phyloP scores from a whole-genome alignment of 2,797 vertebrate genomes.

The Synaphobranchus kaupii region DNA sequence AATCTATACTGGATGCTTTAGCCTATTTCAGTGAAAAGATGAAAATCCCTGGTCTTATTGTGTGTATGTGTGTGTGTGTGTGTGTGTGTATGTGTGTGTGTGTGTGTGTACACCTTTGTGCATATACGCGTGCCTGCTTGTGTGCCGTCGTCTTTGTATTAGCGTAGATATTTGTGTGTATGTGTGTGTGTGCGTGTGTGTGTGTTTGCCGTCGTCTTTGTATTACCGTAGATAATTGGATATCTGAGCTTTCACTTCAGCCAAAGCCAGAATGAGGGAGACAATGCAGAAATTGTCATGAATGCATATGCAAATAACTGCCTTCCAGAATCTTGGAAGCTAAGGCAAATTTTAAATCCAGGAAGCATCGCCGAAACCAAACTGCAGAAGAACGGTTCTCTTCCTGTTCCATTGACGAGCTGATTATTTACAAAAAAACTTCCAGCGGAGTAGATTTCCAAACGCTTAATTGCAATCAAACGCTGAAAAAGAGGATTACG shows the following conservation, averaged over 20 bases:
- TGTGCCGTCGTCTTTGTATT: not conserved
- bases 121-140: not conserved
- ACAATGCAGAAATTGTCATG: not conserved
- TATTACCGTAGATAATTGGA: not conserved
- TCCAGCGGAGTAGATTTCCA: conserved; percentile 14
- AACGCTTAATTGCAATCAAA: conserved; percentile 30
- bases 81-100: not conserved
- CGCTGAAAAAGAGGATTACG: conserved; percentile 25
- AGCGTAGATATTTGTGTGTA: not conserved
- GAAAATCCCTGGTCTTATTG: not conserved
- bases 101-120: not conserved
- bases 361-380: not conserved
- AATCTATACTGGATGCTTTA: not conserved
- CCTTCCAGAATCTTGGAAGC: not conserved
- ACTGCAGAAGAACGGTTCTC: not conserved
- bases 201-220: not conserved
- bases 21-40: not conserved
- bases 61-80: not conserved
- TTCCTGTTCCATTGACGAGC: not conserved
- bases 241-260: not conserved
- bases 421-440: conserved; percentile 28
- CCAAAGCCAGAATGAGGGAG: not conserved
- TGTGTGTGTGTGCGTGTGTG: not conserved
- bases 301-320: not conserved
- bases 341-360: not conserved